phyloP scores from a whole-genome alignment of 2,113 vertebrate species.

The Hydropotes inermis region DNA sequence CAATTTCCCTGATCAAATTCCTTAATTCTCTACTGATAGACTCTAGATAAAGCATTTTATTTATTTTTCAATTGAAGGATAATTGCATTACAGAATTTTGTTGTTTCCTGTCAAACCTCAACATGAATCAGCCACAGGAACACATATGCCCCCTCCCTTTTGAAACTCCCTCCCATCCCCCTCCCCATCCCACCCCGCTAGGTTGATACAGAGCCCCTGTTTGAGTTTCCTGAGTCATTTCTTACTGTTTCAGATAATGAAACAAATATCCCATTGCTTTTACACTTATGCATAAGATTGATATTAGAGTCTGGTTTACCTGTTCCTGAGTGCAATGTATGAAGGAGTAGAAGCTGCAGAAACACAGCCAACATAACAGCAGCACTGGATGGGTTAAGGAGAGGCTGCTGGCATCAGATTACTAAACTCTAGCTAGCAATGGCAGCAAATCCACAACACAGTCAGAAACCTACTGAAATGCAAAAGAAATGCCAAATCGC shows the following conservation, averaged over 20 bases:
- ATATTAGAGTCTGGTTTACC: constrained; percentile 79
- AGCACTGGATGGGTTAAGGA: constrained; percentile 74
- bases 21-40: constrained; percentile 47
- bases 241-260: constrained; percentile 15
- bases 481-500: constrained; percentile 63
- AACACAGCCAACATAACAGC: constrained; percentile 82
- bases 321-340: constrained; percentile 80
- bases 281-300: constrained; percentile 40
- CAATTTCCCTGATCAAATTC: constrained; percentile 51
- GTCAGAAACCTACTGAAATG: constrained; percentile 60
- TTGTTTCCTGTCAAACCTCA: neutral
- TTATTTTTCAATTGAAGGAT: neutral
- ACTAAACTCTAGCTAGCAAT: constrained; percentile 71
- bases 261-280: constrained; percentile 37
- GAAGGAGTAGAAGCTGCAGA: constrained; percentile 83
- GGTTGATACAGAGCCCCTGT: neutral
- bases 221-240: neutral
- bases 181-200: neutral
- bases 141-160: neutral
- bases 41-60: constrained; percentile 35
- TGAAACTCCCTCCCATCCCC: neutral
- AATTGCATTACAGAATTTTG: neutral
- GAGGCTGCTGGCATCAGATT: constrained; percentile 74
- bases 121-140: neutral
- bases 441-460: constrained; percentile 63